These are phyloP conservation scores for Dynastes tityus DNA, from an alignment of 2,888 invertebrate genomes.

Conservation along the genomic window DNA sequence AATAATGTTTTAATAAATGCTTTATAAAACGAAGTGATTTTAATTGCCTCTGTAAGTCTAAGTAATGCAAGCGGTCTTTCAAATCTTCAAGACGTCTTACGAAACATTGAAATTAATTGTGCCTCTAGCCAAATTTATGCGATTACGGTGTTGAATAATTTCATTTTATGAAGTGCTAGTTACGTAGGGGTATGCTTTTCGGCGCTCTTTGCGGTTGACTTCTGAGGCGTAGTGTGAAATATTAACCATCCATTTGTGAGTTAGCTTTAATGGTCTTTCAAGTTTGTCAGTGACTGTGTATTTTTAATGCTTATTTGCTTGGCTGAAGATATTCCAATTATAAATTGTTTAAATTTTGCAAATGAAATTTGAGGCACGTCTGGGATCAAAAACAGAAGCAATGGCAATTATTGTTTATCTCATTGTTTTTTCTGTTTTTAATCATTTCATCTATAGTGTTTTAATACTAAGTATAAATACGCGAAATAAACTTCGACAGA, in stretches of 20 bases:
- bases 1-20: too few species aligned
- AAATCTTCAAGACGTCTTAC: constrained; percentile 20
- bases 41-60: constrained; percentile 6
- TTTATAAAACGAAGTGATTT: constrained; percentile 7
- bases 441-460: too few species aligned
- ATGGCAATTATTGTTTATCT: too few species aligned
- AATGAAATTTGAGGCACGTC: background rate
- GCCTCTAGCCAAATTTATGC: constrained; percentile 37
- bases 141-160: constrained; percentile 35
- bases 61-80: constrained; percentile 14
- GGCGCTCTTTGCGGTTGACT: constrained; percentile 27
- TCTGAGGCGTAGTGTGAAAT: constrained; percentile 29
- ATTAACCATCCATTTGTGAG: constrained; percentile 29
- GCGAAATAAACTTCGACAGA: too few species aligned
- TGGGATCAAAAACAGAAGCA: too few species aligned
- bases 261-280: constrained; percentile 7
- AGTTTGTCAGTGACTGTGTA: constrained; percentile 9
- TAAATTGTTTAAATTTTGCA: constrained; percentile 11
- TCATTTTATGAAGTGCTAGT: constrained; percentile 41
- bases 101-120: constrained; percentile 28
- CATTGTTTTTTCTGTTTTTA: too few species aligned
- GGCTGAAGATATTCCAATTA: constrained; percentile 26
- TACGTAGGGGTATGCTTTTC: constrained; percentile 22
- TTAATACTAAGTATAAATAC: too few species aligned
- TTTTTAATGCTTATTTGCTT: constrained; percentile 19